Conservation (phyloP, 1,140 invertebrate species). For the Rhynchophorus ferrugineus region DNA sequence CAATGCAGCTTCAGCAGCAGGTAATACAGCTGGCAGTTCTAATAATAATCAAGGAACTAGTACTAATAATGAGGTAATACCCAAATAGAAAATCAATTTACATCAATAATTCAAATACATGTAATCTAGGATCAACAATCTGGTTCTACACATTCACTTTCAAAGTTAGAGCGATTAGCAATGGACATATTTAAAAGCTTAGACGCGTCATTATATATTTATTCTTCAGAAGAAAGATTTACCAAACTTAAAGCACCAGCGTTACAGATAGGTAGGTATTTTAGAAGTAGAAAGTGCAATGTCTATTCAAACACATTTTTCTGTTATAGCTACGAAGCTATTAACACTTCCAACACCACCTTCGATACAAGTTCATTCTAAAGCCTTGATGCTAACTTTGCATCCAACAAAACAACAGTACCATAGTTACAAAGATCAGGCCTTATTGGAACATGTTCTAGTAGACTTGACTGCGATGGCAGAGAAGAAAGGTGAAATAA, state of each 20-base stretch:
- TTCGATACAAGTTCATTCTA: slow-evolving; percentile 68
- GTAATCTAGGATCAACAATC: slow-evolving; percentile 42
- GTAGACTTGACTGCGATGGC: slow-evolving; percentile 59
- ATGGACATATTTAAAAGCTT: slow-evolving; percentile 21
- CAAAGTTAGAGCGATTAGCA: slow-evolving; percentile 44
- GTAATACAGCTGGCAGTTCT: slow-evolving; percentile 27
- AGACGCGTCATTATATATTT: slow-evolving; percentile 28
- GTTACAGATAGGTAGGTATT: slow-evolving; percentile 48
- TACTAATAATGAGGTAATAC: slow-evolving; percentile 12
- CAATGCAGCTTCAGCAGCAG: slow-evolving; percentile 43
- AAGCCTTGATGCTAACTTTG: slow-evolving; percentile 72
- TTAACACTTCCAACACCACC: slow-evolving; percentile 75
- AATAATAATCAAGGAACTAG: slow-evolving; percentile 1
- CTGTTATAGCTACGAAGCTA: slow-evolving; percentile 56
- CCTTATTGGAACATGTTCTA: slow-evolving; percentile 70
- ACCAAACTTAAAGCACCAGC: slow-evolving; percentile 49
- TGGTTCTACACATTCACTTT: slow-evolving; percentile 41
- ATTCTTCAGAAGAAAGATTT: slow-evolving; percentile 39
- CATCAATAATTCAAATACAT: slow-evolving; percentile 6
- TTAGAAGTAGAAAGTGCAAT: background rate
- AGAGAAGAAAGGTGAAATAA: slow-evolving; percentile 13
- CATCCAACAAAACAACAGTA: slow-evolving; percentile 65
- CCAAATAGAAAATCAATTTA: no score
- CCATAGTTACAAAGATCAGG: slow-evolving; percentile 84
- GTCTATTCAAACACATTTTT: background rate